phyloP scores from a whole-genome alignment of 2,888 invertebrate species.

The Diogma glabrata region DNA sequence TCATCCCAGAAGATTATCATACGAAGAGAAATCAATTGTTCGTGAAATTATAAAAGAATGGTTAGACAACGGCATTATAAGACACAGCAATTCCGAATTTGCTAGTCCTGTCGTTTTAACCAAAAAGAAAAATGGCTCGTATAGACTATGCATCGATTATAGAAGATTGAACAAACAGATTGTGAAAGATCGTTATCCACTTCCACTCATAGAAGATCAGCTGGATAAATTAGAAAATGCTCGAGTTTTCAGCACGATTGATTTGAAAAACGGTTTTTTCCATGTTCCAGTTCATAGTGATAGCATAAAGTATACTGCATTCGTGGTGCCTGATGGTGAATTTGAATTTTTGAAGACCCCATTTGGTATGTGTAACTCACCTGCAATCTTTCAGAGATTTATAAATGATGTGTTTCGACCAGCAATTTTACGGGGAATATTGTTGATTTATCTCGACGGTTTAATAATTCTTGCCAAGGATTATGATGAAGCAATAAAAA shows the following conservation, averaged over 20 bases:
- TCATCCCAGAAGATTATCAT: neutral
- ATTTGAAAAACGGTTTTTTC: slow-evolving; percentile 26
- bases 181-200: too few relatives aligned
- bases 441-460: slow-evolving; percentile 8
- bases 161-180: too few relatives aligned
- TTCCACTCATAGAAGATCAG: too few relatives aligned
- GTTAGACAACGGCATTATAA: slow-evolving; percentile 23
- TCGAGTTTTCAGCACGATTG: too few relatives aligned
- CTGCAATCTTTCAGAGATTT: slow-evolving; percentile 23
- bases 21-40: slow-evolving; percentile 20
- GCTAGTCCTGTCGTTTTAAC: slow-evolving; percentile 19
- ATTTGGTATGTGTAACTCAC: slow-evolving; percentile 31
- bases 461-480: slow-evolving; percentile 4
- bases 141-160: too few relatives aligned
- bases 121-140: slow-evolving; percentile 8
- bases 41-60: slow-evolving; percentile 23
- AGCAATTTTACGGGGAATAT: neutral
- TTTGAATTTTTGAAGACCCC: slow-evolving; percentile 29
- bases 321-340: slow-evolving; percentile 29
- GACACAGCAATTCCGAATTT: slow-evolving; percentile 23
- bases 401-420: neutral
- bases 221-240: too few relatives aligned
- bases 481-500: neutral
- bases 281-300: slow-evolving; percentile 23
- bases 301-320: slow-evolving; percentile 26